Evolutionary conservation across 35 echinoderm and acorn worm species (phyloP).

Genomic region (Amphiura filiformis): DNA sequence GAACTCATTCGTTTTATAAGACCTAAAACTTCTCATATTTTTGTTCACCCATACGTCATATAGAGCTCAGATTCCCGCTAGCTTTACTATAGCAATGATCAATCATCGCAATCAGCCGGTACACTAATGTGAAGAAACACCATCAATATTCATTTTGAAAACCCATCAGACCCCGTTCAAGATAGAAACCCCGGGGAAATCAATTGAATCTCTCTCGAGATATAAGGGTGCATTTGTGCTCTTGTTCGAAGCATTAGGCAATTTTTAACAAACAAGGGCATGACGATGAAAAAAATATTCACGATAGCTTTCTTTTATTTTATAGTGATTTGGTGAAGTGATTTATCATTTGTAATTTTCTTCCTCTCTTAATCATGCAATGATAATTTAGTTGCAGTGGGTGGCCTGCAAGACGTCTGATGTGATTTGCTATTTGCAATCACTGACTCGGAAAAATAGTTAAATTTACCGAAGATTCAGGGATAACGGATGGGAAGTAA

Average conservation of each 20-base stretch:
- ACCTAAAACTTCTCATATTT: neutral
- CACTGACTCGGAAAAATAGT: constrained; percentile 5
- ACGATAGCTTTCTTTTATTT: neutral
- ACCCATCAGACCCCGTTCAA: neutral
- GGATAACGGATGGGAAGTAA: neutral
- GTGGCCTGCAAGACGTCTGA: neutral
- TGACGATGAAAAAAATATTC: neutral
- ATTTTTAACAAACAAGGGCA: neutral
- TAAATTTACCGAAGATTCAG: neutral
- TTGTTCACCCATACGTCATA: neutral
- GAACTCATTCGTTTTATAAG: neutral
- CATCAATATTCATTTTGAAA: constrained; percentile 4
- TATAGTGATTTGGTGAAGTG: too few relatives aligned
- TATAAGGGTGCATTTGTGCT: constrained; percentile 7
- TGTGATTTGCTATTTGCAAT: neutral
- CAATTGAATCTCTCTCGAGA: neutral
- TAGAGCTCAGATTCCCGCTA: neutral
- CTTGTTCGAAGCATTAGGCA: neutral
- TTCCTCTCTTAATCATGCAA: neutral
- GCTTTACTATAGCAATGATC: neutral
- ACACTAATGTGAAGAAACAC: neutral
- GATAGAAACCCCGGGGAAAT: neutral
- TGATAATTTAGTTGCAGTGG: neutral
- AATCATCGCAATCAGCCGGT: neutral
- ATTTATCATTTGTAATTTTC: constrained; percentile 9